Percentiles rank a stretch among this genome's conserved stretches.
phyloP scores from a whole-genome alignment of 2,888 invertebrate species.

The Caenorhabditis sp. region DNA sequence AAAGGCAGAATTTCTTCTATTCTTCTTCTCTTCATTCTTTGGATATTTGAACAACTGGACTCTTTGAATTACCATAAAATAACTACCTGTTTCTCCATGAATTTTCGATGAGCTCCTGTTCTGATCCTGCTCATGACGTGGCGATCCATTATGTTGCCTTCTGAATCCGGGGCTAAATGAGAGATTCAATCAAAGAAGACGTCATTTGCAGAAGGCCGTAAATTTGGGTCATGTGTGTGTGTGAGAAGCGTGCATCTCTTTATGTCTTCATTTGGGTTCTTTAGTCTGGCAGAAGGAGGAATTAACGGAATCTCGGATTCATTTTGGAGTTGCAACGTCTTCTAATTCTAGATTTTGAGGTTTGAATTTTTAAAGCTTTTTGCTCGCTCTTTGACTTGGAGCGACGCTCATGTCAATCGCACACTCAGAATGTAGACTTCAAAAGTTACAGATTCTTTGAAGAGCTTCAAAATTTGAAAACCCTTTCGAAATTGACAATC shows the following conservation, averaged over 20 bases:
- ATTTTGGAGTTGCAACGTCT: not conserved
- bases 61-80: conserved; percentile 1
- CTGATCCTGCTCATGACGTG: conserved; percentile 20
- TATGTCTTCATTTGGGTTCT: conserved; percentile 20
- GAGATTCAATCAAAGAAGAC: conserved; percentile 53
- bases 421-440: no score
- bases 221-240: conserved; percentile 55
- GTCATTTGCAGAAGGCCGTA: conserved; percentile 59
- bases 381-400: no score
- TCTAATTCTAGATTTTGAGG: no score
- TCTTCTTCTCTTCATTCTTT: not conserved
- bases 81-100: conserved; percentile 25
- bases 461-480: no score
- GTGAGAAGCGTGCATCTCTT: conserved; percentile 25
- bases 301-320: not conserved
- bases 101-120: conserved; percentile 36
- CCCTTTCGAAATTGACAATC: no score
- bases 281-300: not conserved
- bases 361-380: no score
- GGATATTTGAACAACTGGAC: conserved; percentile 55
- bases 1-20: not conserved
- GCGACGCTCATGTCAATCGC: no score
- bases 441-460: no score
- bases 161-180: conserved; percentile 26
- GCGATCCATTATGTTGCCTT: conserved; percentile 30